Evolutionary conservation across 2,113 vertebrate species (phyloP).

Genomic region (Agapornis roseicollis): DNA sequence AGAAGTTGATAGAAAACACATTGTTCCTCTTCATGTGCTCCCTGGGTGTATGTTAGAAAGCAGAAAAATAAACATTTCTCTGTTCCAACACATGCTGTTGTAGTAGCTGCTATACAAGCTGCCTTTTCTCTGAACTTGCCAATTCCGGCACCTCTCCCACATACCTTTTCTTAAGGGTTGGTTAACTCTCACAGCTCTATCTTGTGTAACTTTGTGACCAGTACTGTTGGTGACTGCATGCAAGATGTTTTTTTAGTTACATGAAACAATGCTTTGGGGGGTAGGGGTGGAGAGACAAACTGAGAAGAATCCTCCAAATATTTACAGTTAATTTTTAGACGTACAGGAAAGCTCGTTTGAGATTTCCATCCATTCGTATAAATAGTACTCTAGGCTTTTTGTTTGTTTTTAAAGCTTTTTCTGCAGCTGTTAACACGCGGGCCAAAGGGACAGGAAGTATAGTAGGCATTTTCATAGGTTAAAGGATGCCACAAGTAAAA

Average conservation of each 20-base stretch:
- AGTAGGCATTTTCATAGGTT: not conserved
- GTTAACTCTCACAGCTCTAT: not conserved
- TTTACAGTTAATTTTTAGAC: not conserved
- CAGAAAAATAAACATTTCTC: not conserved
- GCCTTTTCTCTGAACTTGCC: not conserved
- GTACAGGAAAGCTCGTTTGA: not conserved
- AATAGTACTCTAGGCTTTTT: not conserved
- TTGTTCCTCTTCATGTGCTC: not conserved
- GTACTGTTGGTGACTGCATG: not conserved
- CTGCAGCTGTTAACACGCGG: not conserved
- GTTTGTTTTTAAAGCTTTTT: not conserved
- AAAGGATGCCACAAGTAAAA: not conserved
- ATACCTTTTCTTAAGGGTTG: not conserved
- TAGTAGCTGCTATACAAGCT: accelerated
- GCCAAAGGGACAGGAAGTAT: not conserved
- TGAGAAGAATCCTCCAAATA: not conserved
- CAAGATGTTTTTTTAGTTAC: not conserved
- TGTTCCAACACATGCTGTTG: accelerated
- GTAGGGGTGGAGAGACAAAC: not conserved
- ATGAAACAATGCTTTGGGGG: not conserved
- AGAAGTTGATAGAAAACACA: not conserved
- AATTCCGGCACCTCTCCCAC: not conserved
- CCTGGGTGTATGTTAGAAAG: not conserved
- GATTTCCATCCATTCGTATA: not conserved
- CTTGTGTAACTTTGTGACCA: not conserved